phyloP scores from a whole-genome alignment of 2,113 vertebrate genomes.

The Otis tarda region DNA sequence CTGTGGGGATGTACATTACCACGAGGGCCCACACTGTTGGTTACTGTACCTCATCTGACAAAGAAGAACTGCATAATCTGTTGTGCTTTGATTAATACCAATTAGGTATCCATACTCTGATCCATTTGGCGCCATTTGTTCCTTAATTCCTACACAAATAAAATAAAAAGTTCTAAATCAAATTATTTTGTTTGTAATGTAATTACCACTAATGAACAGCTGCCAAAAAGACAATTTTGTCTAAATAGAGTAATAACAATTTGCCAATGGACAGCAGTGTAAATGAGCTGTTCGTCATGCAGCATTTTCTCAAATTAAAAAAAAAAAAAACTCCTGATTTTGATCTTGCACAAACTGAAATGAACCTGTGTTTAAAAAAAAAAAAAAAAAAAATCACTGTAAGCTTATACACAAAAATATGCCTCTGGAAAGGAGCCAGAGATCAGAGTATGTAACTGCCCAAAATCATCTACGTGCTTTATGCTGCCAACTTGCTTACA shows the following conservation, averaged over 20 bases:
- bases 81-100: neutral
- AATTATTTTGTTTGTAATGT: constrained; percentile 2
- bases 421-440: neutral
- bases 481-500: neutral
- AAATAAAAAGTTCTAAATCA: constrained; percentile 3
- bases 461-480: neutral
- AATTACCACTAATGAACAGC: constrained; percentile 18
- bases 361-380: neutral
- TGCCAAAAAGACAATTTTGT: constrained; percentile 39
- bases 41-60: neutral
- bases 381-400: neutral
- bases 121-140: constrained; percentile 4
- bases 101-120: neutral
- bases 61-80: neutral
- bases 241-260: neutral
- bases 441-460: neutral
- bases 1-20: neutral
- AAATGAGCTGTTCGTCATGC: neutral
- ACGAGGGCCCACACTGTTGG: neutral
- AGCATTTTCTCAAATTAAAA: constrained; percentile 14
- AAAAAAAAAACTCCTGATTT: neutral
- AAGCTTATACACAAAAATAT: neutral
- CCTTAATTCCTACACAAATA: constrained; percentile 6
- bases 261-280: neutral
- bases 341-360: neutral